Evolutionary conservation across 2,797 vertebrate genomes (phyloP), one percentile per base, ranked within the genome.

Genomic region (Gadopsis bispinosus): DNA sequence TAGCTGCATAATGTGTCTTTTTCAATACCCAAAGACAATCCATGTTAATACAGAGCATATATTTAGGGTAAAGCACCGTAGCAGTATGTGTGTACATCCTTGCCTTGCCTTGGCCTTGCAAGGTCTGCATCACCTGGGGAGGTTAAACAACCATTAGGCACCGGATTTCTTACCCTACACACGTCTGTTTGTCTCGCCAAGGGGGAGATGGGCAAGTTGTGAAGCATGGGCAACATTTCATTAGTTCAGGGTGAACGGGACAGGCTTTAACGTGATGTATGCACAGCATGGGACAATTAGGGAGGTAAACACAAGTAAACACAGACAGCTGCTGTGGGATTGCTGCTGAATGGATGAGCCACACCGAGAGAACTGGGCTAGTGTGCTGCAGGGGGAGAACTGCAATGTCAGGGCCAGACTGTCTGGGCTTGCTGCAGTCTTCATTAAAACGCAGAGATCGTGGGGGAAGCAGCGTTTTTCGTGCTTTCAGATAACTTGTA

Each of bases 241-340:
- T 93, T 90, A 93, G 91, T 90, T 89, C 81, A 67, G 90, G 90
- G 88, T 87, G 90, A 91, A 55, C 6, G 43, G 84, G 87, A 89
- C 85, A 75, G 83, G 51, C 75, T 88, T 81, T 78, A 83, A 65
- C 74, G 73, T 87, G 85, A 91, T 89, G 90, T 80, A 87, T 73
- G 83, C 90, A 79, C 90, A 90, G 83, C 84, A 41, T 74, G 82
- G 84, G 87, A 87, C 91, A 93, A 94, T 92, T 88, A 93, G 82
- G 83, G 76, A 91, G 84, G 90, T 84, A 93, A 94, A 94, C 89
- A 94, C 77, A 80, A 92, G 90, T 83, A 92, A 94, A 95, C 87
- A 93, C 83, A 90, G 92, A 89, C 94, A 95, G 92, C 92, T 94
- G 94, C 84, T 92, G 39, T 69, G 87, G 73, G 90, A 90, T 81